Base-by-base conservation (phyloP, 2,888 invertebrate genomes). In the Chloromyia formosa region DNA sequence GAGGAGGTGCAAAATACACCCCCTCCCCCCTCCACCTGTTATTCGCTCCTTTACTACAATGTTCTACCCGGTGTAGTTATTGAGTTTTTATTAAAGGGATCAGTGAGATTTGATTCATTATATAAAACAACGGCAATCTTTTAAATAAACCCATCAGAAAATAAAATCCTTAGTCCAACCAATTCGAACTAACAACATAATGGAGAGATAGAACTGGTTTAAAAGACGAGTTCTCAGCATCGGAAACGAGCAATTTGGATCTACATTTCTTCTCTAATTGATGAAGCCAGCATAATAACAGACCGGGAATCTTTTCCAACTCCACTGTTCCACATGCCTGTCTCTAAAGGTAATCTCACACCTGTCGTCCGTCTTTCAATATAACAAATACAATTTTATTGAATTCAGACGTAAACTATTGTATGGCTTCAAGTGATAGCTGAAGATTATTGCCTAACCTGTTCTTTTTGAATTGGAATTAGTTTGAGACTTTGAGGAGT, bases 271-370 rank as follows among this genome's bases (percentile, higher is more conserved):
- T n/a, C 62, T 40, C 16, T 62, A 62, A 62, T 62, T 62, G 62
- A 62, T 62, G 62, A n/a, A 40, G 62, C 27, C 62, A 62, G 40
- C 62, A 62, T 62, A 62, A 62, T 62, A 62, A 27, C 62, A 62
- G 62, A 40, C 40, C 3, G 35, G 16, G n/a, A 62, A 40, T 12
- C 40, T 62, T n/a, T 23, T 40, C 16, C 16, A 49, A n/a, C 7
- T 35, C 49, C 5, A 42, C 12, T 12, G 42, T 12, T 54, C 54
- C 3, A 40, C 45, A 64, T 9, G 42, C 64, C n/a, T n/a, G n/a
- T n/a, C n/a, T n/a, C n/a, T n/a, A n/a, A n/a, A n/a, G n/a, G n/a
- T n/a, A n/a, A n/a, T n/a, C n/a, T n/a, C 40, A 64, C 64, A 64
- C 64, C 64, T 64, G 64, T 64, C 64, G 64, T 64, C 45, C 45